Evolutionary conservation across 2,113 vertebrate genomes (phyloP).

Genomic region (Paedocypris sp.): DNA sequence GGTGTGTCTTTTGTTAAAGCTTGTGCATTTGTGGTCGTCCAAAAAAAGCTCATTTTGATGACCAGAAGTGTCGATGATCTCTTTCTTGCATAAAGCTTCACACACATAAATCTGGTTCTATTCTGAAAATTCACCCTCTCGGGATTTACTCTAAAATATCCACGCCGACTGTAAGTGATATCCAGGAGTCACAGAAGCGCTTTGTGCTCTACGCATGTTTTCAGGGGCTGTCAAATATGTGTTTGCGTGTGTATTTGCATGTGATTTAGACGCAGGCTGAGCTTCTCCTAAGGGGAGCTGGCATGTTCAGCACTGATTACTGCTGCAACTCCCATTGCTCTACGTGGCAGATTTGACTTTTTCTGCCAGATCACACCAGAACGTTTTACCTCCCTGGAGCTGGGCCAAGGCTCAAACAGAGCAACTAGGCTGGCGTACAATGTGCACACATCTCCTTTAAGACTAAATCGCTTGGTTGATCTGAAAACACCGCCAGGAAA

Average conservation of each 20-base stretch:
- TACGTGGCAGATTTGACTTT: conserved; percentile 33
- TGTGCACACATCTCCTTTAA: background rate
- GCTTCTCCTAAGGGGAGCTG: conserved; percentile 37
- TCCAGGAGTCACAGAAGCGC: background rate
- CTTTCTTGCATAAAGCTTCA: no score
- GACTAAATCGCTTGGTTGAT: background rate
- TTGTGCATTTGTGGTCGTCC: no score
- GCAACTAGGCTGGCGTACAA: background rate
- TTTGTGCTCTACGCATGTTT: background rate
- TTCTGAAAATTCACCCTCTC: no score
- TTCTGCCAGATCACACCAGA: conserved; percentile 28
- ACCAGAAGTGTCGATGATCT: no score
- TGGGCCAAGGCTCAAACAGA: conserved; percentile 47
- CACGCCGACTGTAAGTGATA: background rate
- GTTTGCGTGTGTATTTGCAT: conserved; percentile 41
- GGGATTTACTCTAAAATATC: no score
- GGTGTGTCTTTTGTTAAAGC: no score
- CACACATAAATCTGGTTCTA: no score
- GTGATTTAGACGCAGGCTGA: conserved; percentile 46
- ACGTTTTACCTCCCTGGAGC: conserved; percentile 39
- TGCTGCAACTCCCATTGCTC: conserved; percentile 37
- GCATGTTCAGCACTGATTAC: conserved; percentile 46
- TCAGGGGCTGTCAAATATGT: conserved; percentile 34
- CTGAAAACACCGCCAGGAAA: background rate
- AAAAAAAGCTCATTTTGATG: no score